These are phyloP conservation scores for Lophius piscatorius DNA, from an alignment of 2,113 vertebrate species.

Conservation along the genomic window DNA sequence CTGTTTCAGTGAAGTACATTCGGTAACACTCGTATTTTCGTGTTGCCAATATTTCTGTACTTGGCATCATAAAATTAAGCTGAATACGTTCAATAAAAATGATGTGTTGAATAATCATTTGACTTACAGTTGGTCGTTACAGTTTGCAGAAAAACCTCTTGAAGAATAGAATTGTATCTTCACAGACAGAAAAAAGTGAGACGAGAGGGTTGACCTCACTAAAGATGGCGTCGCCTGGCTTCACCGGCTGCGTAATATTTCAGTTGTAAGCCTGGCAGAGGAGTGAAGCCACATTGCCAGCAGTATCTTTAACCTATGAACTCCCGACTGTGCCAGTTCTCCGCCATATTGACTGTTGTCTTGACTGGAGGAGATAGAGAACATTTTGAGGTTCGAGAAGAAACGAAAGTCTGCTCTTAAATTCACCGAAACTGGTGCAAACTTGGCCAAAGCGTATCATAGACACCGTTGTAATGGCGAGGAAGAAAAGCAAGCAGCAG, in stretches of 20 bases:
- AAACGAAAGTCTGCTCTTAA: conserved; percentile 74
- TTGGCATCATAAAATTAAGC: too few species aligned
- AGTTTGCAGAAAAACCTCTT: too few species aligned
- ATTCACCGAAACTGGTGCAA: conserved; percentile 73
- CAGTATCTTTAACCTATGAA: conserved; percentile 83
- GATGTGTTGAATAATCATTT: too few species aligned
- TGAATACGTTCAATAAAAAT: too few species aligned
- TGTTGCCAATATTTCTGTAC: too few species aligned
- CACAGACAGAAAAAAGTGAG: conserved; percentile 17
- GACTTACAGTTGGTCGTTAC: too few species aligned
- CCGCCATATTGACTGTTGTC: conserved; percentile 98
- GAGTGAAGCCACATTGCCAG: conserved; percentile 74
- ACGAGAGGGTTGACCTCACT: conserved; percentile 52
- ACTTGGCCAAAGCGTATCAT: conserved; percentile 70
- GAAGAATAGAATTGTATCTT: too few species aligned
- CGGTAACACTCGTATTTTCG: too few species aligned
- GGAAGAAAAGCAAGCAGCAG: conserved; percentile 89
- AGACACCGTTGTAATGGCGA: conserved; percentile 81
- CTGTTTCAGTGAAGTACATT: too few species aligned
- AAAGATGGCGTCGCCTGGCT: conserved; percentile 76
- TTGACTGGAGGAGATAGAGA: conserved; percentile 85
- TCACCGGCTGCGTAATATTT: conserved; percentile 14
- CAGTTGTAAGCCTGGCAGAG: background rate
- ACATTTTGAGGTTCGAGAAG: conserved; percentile 77
- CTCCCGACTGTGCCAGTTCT: conserved; percentile 84